Base-by-base conservation (phyloP, 1,140 invertebrate genomes). In the Drosophila sp. region DNA sequence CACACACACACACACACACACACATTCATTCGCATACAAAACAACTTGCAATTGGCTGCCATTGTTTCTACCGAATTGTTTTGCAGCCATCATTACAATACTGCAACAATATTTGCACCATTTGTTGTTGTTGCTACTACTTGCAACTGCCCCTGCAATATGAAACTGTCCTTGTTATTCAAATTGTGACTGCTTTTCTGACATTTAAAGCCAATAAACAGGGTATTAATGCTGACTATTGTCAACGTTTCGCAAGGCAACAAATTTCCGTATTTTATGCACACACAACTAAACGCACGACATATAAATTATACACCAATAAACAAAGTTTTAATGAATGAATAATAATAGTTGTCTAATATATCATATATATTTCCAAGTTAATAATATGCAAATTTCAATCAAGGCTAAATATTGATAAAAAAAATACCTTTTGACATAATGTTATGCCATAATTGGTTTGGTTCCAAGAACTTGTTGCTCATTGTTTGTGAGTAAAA, bases 201-300 rank as follows among this genome's bases (percentile, higher is more conserved):
- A 21, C 69, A 77, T 84, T 84, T 84, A 73, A 79, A 80, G 50
- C 58, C 77, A 86, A 69, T 80, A 64, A 65, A 61, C 69, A 70
- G 65, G 27, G 65, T 74, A 62, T 65, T 75, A 72, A 54, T 69
- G 40, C 8, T 54, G 2, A 32, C 41, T 61, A 32, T 57, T 63
- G 45, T 78, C 67, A 36, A 50, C 11, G 18, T 62, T 73, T 50
- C 36, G 27, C 51, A 45, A 41, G 21, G 9, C 29, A 53, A 16
- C 13, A 14, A 53, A 34, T 4, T 34, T n/a, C n/a, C n/a, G n/a
- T n/a, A n/a, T 18, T n/a, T 21, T 27, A 29, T 48, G 6, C 11
- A 36, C 36, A 11, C 40, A 71, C 48, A 46, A 45, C 36, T 14
- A 63, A 8, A 53, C 14, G 11, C 4, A 36, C 4, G 18, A 34